phyloP scores from a whole-genome alignment of 2,888 invertebrate species.

The Ormyrus pomaceus region DNA sequence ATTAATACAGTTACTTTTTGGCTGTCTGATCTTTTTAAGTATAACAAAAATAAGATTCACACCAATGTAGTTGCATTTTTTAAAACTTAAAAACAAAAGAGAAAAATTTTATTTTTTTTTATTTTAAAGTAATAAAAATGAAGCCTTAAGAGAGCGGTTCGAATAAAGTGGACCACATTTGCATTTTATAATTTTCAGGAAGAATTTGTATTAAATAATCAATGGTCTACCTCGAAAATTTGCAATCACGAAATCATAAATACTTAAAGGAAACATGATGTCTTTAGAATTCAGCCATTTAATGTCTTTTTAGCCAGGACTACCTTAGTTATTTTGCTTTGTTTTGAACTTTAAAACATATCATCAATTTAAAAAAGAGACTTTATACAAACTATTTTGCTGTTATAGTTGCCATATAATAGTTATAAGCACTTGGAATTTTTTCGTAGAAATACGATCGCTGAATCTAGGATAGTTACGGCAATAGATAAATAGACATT shows the following conservation, averaged over 20 bases:
- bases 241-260: conserved; percentile 27
- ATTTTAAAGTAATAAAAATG: neutral
- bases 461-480: conserved; percentile 19
- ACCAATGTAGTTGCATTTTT: neutral
- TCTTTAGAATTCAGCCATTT: conserved; percentile 9
- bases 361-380: conserved; percentile 32
- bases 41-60: neutral
- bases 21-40: neutral
- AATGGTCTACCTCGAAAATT: conserved; percentile 47
- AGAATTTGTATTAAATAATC: conserved; percentile 9
- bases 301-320: conserved; percentile 3
- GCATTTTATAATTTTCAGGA: conserved; percentile 32
- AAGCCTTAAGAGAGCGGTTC: conserved; percentile 24
- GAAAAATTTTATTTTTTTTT: neutral
- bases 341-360: conserved; percentile 41
- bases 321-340: conserved; percentile 26
- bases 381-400: conserved; percentile 42
- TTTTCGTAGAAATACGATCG: conserved; percentile 30
- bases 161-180: conserved; percentile 11
- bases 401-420: conserved; percentile 50
- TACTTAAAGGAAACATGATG: neutral
- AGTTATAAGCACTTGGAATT: conserved; percentile 51
- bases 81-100: neutral
- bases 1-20: neutral
- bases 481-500: conserved; percentile 11